Base-by-base conservation (phyloP, 2,888 invertebrate species). In the Leptopilina syphax region DNA sequence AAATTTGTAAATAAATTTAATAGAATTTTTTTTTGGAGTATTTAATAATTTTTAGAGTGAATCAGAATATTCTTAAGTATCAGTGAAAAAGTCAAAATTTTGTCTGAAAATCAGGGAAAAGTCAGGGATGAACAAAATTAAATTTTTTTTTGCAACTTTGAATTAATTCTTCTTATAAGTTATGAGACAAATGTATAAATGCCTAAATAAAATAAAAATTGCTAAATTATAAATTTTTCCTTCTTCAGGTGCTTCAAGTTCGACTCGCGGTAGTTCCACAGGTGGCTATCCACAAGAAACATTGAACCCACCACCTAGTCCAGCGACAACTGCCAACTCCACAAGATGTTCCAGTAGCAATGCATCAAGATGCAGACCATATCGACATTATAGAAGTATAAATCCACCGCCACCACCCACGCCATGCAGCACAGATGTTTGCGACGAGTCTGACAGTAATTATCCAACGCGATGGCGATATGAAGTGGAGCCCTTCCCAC, bases 351-450 rank as follows among this genome's bases (percentile, higher is more conserved):
- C 92, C 47, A 93, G 93, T 82, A 95, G 94, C 88, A 94, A 93
- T 85, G 93, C 93, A 1, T 93, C 94, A 7, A 93, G 95, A 18
- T 95, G 96, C 78, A 82, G 83, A 7, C 95, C 97, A 1, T 96
- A 96, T 92, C 93, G 96, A 44, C 96, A 96, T 92, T 96, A 96
- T 91, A 90, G 95, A 85, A 93, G 95, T 84, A 96, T 96, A 83
- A 96, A 95, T 92, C 96, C 96, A 91, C 97, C 97, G 0, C 98
- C 98, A 8, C 98, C 98, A 44, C 98, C 98, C 12, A 98, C 98
- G 34, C 98, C 98, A 0, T 98, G 98, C 90, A 97, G 97, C 85
- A 98, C 98, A 57, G 98, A 98, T 86, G 97, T 98, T 84, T 98
- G 97, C 88, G 97, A 97, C 91, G 97, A 97, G 92, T 96, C 96